A percentile compares a stretch with the other conserved stretches of the same genome.
Evolutionary conservation across 2,113 vertebrate genomes (phyloP).

Genomic region (Oncorhynchus kisutch): DNA sequence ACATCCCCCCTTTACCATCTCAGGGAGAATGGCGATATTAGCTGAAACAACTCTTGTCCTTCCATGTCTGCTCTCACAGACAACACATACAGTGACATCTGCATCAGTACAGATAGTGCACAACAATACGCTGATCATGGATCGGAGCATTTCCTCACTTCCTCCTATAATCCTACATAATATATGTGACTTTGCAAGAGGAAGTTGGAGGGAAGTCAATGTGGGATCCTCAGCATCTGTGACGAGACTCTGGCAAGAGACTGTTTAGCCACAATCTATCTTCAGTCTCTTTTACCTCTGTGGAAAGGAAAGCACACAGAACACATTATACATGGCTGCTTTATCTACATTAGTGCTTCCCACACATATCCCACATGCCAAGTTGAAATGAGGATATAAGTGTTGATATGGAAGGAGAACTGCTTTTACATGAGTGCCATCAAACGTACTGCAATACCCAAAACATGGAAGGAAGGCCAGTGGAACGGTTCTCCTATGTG

Average conservation of each 20-base stretch:
- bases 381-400: too few species aligned
- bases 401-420: too few species aligned
- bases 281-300: slow-evolving; percentile 6
- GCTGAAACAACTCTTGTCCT: not conserved
- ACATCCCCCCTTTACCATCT: not conserved
- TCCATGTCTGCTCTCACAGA: not conserved
- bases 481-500: not conserved
- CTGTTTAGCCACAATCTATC: slow-evolving; percentile 2
- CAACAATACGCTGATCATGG: not conserved
- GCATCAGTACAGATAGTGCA: not conserved
- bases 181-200: not conserved
- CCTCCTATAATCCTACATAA: not conserved
- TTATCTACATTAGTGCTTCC: slow-evolving; percentile 7
- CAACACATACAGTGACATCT: not conserved
- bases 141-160: not conserved
- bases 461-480: too few species aligned
- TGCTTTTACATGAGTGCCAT: too few species aligned
- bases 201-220: not conserved
- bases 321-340: not conserved
- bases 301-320: slow-evolving; percentile 2
- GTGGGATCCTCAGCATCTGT: not conserved
- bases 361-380: too few species aligned
- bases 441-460: too few species aligned
- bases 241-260: not conserved
- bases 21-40: too few species aligned